Evolutionary conservation across 2,888 invertebrate genomes (phyloP).

Genomic region (Entomobrya multifasciata): DNA sequence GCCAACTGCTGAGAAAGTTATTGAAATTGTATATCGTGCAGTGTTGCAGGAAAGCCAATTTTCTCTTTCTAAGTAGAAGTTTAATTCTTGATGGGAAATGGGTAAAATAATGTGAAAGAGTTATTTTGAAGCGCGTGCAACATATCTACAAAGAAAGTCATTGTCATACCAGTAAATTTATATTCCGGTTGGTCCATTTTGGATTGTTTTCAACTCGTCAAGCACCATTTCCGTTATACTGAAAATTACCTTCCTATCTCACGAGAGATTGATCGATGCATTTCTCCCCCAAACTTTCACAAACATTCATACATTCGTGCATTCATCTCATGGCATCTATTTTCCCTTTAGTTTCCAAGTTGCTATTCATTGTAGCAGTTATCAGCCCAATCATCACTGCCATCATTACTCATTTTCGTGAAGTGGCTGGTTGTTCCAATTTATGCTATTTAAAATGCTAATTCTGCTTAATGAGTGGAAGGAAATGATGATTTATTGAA

Average conservation of each 20-base stretch:
- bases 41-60: no score
- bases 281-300: neutral
- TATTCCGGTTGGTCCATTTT: no score
- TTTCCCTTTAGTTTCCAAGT: neutral
- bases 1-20: no score
- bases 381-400: neutral
- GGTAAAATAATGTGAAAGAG: no score
- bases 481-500: neutral
- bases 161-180: no score
- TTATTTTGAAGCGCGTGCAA: no score
- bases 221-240: no score
- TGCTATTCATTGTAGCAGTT: slow-evolving; percentile 9
- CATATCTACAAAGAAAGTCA: no score
- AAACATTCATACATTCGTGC: neutral
- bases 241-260: slow-evolving; percentile 18
- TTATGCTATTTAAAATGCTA: slow-evolving; percentile 25
- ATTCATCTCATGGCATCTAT: neutral
- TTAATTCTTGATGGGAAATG: no score
- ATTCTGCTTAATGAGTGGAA: slow-evolving; percentile 20
- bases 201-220: no score
- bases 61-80: no score
- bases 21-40: no score
- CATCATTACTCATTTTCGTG: neutral
- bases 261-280: neutral
- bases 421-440: slow-evolving; percentile 1